Evolutionary conservation across 2,797 vertebrate species (phyloP).

Genomic region (Danio kyathit): DNA sequence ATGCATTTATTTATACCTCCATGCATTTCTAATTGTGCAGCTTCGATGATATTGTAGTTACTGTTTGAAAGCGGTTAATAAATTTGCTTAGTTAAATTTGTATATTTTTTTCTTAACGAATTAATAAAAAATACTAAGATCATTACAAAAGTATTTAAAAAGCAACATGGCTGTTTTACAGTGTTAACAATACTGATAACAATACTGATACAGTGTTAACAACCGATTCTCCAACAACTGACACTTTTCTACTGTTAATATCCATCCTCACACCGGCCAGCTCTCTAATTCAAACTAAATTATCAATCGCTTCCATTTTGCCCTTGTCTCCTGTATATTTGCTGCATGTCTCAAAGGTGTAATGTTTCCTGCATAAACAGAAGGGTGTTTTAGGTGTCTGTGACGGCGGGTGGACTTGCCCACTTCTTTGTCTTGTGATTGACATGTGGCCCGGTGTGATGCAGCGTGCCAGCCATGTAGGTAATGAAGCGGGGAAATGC

Average conservation of each 20-base stretch:
- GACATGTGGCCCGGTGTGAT: constrained; percentile 53
- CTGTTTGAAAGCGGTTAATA: no score
- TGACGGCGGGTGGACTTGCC: constrained; percentile 30
- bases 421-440: constrained; percentile 61
- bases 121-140: not conserved
- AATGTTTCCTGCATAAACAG: constrained; percentile 35
- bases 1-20: no score
- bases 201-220: no score
- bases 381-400: constrained; percentile 22
- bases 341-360: not conserved
- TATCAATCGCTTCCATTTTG: not conserved
- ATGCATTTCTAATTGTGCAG: not conserved
- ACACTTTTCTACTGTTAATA: not conserved
- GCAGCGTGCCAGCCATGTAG: constrained; percentile 56
- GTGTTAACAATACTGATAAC: no score
- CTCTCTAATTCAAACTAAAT: not conserved
- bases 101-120: not conserved
- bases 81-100: no score
- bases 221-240: not conserved
- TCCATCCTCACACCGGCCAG: not conserved
- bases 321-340: constrained; percentile 5
- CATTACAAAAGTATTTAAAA: not conserved
- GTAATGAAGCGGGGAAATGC: constrained; percentile 62
- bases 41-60: no score
- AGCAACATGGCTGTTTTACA: not conserved